Base-by-base conservation (phyloP, 2,797 vertebrate genomes). In the Bradypus variegatus region DNA sequence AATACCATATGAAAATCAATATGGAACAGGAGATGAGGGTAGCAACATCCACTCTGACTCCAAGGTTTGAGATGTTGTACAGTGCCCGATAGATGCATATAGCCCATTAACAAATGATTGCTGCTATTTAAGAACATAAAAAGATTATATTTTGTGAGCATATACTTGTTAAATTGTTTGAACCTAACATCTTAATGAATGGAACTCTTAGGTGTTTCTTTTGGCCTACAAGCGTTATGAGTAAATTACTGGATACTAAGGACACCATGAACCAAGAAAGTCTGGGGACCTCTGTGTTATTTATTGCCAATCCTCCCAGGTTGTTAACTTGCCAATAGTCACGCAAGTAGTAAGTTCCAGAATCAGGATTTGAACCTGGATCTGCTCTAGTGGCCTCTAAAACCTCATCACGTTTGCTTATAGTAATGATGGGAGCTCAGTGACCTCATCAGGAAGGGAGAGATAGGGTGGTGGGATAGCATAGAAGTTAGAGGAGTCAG, bases 1-100 rank as follows among this genome's bases (percentile, higher is more conserved):
- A 93, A 84, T 89, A 89, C 85, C 70, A 73, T 62, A 91, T 86
- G 89, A 86, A 94, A 95, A 91, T 86, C 64, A 64, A 58, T n/a
- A 38, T 31, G 11, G 69, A 94, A 38, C 58, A 70, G 19, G 41
- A 81, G 89, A 79, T 79, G 75, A 90, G 19, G 45, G 58, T 67
- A 86, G 7, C 19, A 36, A 50, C 11, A 1, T 29, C 82, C 91
- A 86, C 70, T 90, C 64, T 89, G 86, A 69, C 10, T 81, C 73
- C 41, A 79, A 84, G 73, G 12, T 55, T 38, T 36, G 8, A 91
- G 64, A 72, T 88, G 33, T 36, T 25, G 16, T 45, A 3, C 6
- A 5, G 84, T 70, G 67, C 48, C 55, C 31, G 62, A 29, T 18
- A 90, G 10, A 4, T 60, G 31, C 12, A 76, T 53, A n/a, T 23